A percentile compares a stretch with the other conserved stretches of the same genome.
Conservation (phyloP, 1,140 invertebrate species). For the Pararge aegeria region DNA sequence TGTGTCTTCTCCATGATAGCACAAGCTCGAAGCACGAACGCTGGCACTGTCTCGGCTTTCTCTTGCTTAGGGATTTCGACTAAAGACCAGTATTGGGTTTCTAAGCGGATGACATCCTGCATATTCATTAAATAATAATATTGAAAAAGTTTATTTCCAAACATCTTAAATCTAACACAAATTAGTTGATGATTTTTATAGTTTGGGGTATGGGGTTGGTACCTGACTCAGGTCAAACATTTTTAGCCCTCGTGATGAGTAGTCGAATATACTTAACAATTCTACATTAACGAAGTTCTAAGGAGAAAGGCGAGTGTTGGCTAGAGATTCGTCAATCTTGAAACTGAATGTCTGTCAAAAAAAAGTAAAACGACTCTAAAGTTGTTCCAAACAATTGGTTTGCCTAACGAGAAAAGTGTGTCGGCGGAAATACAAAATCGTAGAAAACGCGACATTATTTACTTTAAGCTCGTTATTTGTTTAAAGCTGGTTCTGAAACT, state of each 20-base stretch:
- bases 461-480: constrained; percentile 9
- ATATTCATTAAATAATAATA: constrained; percentile 28
- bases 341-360: background rate
- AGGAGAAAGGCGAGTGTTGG: too few species aligned
- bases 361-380: background rate
- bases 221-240: too few species aligned
- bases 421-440: background rate
- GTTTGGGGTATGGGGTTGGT: too few species aligned
- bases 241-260: too few species aligned
- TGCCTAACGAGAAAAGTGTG: constrained; percentile 14
- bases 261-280: too few species aligned
- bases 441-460: background rate
- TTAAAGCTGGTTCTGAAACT: background rate
- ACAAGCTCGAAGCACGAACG: constrained; percentile 93
- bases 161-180: too few species aligned
- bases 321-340: too few species aligned
- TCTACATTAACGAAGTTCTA: too few species aligned
- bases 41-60: constrained; percentile 94
- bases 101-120: constrained; percentile 94
- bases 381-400: constrained; percentile 6
- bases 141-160: background rate
- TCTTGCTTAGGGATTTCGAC: constrained; percentile 94
- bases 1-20: constrained; percentile 95
- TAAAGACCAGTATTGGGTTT: constrained; percentile 96
- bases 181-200: too few species aligned